These are phyloP conservation scores for Diuraphis noxia DNA, from an alignment of 1,140 invertebrate genomes.

Conservation along the genomic window DNA sequence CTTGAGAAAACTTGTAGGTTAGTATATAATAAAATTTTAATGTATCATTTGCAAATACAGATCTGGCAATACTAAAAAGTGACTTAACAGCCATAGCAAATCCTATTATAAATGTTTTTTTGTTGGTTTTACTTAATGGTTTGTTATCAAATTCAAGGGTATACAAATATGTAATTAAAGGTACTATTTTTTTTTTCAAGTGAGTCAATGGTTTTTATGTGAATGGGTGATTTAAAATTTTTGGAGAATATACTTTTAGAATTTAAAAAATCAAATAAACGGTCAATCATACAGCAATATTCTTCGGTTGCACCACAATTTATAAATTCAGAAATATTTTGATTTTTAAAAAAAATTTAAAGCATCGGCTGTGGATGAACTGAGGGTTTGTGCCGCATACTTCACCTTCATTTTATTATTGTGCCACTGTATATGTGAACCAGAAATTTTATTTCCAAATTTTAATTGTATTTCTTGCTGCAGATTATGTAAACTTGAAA, in stretches of 20 bases:
- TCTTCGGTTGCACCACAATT: not conserved
- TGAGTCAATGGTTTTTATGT: not conserved
- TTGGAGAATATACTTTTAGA: not conserved
- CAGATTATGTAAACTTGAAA: not conserved
- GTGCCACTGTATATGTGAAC: not conserved
- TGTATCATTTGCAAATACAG: not conserved
- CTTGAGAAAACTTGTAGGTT: too few relatives aligned
- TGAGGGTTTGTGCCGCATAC: not conserved
- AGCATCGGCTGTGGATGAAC: not conserved
- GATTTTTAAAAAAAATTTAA: not conserved
- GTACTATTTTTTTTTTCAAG: not conserved
- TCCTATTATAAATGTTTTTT: conserved; percentile 30
- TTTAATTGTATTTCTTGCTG: not conserved
- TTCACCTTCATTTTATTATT: not conserved
- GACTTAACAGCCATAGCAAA: not conserved
- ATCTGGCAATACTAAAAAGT: not conserved
- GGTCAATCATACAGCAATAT: not conserved
- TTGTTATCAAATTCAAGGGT: not conserved
- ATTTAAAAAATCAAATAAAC: not conserved
- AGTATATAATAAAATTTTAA: conserved; percentile 1
- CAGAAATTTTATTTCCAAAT: not conserved
- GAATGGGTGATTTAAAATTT: not conserved
- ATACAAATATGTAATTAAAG: not conserved
- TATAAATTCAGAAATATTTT: too few relatives aligned
- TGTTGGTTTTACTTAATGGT: not conserved